A percentile compares a stretch with the other conserved stretches of the same genome.
These are phyloP conservation scores for Kryptolebias ocellatus DNA, from an alignment of 2,797 vertebrate species.

Conservation along the genomic window DNA sequence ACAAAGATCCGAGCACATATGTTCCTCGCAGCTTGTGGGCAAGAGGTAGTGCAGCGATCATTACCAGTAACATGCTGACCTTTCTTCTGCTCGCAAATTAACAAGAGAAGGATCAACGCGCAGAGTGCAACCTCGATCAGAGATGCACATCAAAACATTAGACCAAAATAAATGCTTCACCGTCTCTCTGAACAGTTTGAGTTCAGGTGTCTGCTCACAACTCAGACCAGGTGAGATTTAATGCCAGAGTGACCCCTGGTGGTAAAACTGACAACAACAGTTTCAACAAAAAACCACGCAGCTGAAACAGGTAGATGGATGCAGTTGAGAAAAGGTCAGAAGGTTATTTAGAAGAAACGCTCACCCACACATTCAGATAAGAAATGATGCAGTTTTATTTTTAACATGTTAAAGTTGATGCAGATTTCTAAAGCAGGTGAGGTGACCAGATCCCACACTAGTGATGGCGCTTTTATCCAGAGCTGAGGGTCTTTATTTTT, in stretches of 20 bases:
- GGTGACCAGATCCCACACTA: neutral
- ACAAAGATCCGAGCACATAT: neutral
- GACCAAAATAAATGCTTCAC: conserved; percentile 9
- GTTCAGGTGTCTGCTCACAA: conserved; percentile 1
- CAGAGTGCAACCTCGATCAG: neutral
- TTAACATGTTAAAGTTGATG: conserved; percentile 18
- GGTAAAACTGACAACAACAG: conserved; percentile 45
- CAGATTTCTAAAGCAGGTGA: conserved; percentile 25
- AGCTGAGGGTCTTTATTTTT: neutral
- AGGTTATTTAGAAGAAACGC: conserved; percentile 3
- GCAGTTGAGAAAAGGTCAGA: conserved; percentile 12
- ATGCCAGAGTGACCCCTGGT: conserved; percentile 76
- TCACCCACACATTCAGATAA: neutral
- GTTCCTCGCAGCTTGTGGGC: conserved; percentile 10
- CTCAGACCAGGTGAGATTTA: conserved; percentile 29
- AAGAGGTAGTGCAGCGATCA: conserved; percentile 4
- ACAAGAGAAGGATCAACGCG: neutral
- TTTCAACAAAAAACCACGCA: conserved; percentile 5
- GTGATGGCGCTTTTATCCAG: conserved; percentile 17
- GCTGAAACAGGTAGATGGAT: neutral
- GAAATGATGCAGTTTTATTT: conserved; percentile 5
- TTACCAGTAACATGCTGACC: conserved; percentile 5
- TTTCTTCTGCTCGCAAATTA: neutral
- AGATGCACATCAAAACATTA: conserved; percentile 5
- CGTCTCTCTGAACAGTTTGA: neutral